A percentile compares a stretch with the other conserved stretches of the same genome.
phyloP scores from a whole-genome alignment of 2,888 invertebrate species.

The Lamellibrachia columna region DNA sequence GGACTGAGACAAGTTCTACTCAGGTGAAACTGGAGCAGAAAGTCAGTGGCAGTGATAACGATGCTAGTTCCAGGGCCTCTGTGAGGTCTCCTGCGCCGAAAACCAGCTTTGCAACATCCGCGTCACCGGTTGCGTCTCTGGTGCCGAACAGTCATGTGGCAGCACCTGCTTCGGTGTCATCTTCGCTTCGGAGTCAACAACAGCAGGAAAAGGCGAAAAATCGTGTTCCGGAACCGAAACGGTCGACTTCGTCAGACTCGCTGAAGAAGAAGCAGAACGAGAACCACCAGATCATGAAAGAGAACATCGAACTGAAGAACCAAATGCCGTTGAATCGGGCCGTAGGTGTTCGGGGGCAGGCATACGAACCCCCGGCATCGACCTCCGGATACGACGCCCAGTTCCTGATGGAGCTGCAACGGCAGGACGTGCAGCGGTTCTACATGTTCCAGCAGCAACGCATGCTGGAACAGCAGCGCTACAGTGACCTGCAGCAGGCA shows the following conservation, averaged over 20 bases:
- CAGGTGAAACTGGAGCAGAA: conserved; percentile 18
- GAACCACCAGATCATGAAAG: conserved; percentile 64
- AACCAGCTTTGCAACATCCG: not conserved
- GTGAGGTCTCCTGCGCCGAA: not conserved
- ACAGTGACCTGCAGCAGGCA: conserved; percentile 13
- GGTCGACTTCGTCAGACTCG: not conserved
- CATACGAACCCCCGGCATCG: not conserved
- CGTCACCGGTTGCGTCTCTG: not conserved
- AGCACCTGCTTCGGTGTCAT: not conserved
- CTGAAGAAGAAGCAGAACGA: conserved; percentile 61
- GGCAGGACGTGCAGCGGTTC: conserved; percentile 58
- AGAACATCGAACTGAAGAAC: conserved; percentile 64
- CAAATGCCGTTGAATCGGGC: conserved; percentile 55
- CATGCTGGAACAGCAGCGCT: conserved; percentile 57
- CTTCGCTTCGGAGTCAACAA: not conserved
- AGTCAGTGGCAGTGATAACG: conserved; percentile 20
- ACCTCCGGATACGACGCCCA: conserved; percentile 24
- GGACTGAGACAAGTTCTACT: not conserved
- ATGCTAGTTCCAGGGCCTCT: not conserved
- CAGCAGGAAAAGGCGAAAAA: not conserved
- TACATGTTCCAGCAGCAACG: conserved; percentile 72
- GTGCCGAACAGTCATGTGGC: not conserved
- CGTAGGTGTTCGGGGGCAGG: not conserved
- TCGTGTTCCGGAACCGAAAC: conserved; percentile 23
- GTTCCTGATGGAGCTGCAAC: conserved; percentile 44